Conservation (phyloP, 2,888 invertebrate genomes). For the Trachelus tabidus region DNA sequence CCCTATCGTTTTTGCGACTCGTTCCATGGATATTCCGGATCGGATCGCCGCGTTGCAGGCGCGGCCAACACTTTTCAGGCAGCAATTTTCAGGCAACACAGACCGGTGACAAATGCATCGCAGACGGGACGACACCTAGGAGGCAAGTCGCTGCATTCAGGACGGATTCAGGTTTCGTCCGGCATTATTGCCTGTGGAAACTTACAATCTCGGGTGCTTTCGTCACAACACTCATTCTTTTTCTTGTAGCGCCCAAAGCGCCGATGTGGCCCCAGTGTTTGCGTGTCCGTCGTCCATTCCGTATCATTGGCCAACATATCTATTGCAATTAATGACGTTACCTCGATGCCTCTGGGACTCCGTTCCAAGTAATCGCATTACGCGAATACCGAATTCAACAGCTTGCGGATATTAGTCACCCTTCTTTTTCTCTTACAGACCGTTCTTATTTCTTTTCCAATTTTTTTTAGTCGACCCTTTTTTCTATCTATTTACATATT, state of each 20-base stretch:
- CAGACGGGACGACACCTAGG: conserved; percentile 62
- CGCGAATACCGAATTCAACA: conserved; percentile 63
- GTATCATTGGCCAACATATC: conserved; percentile 59
- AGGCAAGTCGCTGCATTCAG: conserved; percentile 58
- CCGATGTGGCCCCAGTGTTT: conserved; percentile 52
- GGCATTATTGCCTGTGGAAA: conserved; percentile 41
- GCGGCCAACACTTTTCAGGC: conserved; percentile 43
- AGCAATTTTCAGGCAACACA: conserved; percentile 56
- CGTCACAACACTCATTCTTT: conserved; percentile 66
- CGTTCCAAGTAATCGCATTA: conserved; percentile 64
- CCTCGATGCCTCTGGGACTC: neutral
- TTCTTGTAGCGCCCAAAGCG: conserved; percentile 64
- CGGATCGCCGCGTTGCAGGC: conserved; percentile 28
- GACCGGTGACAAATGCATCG: conserved; percentile 53
- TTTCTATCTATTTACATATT: conserved; percentile 10
- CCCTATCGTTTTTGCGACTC: too few relatives aligned
- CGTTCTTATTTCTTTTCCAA: neutral
- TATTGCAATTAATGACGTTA: conserved; percentile 23
- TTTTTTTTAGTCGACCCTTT: conserved; percentile 7
- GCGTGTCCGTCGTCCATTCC: conserved; percentile 58
- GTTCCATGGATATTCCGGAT: conserved; percentile 19
- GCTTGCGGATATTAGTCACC: conserved; percentile 16
- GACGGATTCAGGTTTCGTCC: conserved; percentile 32
- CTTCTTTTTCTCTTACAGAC: neutral
- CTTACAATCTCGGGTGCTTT: conserved; percentile 64